Percentiles rank a stretch among this genome's conserved stretches.
These are phyloP conservation scores for Thymelicus acteon DNA, from an alignment of 2,888 invertebrate species.

Conservation along the genomic window DNA sequence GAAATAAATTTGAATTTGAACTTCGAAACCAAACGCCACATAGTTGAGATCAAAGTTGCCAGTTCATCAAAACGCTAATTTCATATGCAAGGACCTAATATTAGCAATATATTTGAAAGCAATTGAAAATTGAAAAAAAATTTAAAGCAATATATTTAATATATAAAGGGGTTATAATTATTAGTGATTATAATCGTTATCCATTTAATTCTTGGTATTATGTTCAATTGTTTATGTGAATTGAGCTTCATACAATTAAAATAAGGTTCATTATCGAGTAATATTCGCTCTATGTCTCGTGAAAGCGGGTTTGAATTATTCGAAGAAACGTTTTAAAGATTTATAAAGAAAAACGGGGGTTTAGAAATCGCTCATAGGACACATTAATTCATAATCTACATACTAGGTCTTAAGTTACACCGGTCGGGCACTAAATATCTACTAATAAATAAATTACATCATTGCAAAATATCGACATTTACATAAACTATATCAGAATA, in stretches of 20 bases:
- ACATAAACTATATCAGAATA: no score
- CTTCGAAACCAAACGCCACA: no score
- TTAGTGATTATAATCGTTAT: no score
- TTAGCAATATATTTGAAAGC: no score
- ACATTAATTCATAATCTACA: slow-evolving; percentile 11
- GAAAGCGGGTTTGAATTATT: neutral
- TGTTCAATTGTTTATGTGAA: neutral
- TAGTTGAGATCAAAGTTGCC: no score
- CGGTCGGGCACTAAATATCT: slow-evolving; percentile 7
- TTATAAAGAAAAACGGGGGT: neutral
- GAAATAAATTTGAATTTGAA: no score
- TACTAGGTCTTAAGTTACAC: slow-evolving; percentile 9
- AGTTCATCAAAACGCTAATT: no score
- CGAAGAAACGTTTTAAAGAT: neutral
- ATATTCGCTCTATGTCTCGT: neutral
- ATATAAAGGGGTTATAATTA: no score
- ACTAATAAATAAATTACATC: neutral
- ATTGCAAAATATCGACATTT: neutral
- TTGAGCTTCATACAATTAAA: neutral
- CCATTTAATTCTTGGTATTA: no score
- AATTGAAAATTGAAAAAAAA: no score
- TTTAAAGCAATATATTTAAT: no score
- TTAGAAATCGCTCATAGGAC: slow-evolving; percentile 21
- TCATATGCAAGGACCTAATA: no score
- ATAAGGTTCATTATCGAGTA: neutral